phyloP scores from a whole-genome alignment of 2,888 invertebrate genomes.

The Zootermopsis nevadensis region DNA sequence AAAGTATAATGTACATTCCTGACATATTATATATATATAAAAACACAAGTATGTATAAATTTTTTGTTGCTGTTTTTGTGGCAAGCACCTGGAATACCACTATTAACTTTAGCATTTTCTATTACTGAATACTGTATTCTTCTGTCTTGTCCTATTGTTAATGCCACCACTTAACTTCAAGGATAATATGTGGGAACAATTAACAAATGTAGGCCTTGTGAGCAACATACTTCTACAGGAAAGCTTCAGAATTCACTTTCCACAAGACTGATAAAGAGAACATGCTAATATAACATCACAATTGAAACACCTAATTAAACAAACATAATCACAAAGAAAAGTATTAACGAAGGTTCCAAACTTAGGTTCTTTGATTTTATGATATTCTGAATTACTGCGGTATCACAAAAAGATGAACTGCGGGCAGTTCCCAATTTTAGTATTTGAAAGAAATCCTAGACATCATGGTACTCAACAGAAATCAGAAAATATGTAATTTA shows the following conservation, averaged over 20 bases:
- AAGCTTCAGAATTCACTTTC: constrained; percentile 5
- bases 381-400: constrained; percentile 5
- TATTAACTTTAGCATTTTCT: background rate
- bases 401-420: background rate
- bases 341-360: constrained; percentile 1
- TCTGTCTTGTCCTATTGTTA: constrained; percentile 4
- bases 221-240: background rate
- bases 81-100: background rate
- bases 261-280: background rate
- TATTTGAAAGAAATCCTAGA: background rate
- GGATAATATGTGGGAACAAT: constrained; percentile 36
- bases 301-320: constrained; percentile 21
- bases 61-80: constrained; percentile 25
- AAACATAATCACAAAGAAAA: constrained; percentile 21
- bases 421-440: background rate
- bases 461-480: constrained; percentile 5
- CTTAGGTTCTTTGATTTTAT: background rate
- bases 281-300: background rate
- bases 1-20: constrained; percentile 38
- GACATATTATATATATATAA: constrained; percentile 32
- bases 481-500: constrained; percentile 12
- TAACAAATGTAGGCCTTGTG: constrained; percentile 34
- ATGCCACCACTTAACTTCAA: constrained; percentile 34
- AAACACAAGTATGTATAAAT: constrained; percentile 37
- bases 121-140: constrained; percentile 39